phyloP scores from a whole-genome alignment of 2,888 invertebrate genomes.

The Diarsia mendica region DNA sequence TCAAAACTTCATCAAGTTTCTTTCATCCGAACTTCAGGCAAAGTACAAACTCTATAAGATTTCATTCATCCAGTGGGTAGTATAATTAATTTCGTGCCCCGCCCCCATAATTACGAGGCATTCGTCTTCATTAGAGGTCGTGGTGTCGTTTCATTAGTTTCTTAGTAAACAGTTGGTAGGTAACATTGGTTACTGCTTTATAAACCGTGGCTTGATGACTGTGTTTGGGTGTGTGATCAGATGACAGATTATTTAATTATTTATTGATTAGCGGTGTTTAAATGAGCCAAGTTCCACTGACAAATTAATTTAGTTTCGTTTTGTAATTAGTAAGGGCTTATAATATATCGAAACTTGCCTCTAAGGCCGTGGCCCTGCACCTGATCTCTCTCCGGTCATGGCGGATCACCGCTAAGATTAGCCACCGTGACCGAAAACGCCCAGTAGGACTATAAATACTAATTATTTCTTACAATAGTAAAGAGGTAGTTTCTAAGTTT shows the following conservation, averaged over 20 bases:
- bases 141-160: conserved; percentile 59
- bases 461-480: too few relatives aligned
- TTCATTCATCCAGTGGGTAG: conserved; percentile 37
- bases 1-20: not conserved
- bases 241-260: not conserved
- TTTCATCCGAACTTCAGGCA: not conserved
- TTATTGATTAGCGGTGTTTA: not conserved
- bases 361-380: too few relatives aligned
- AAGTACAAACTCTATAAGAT: conserved; percentile 36
- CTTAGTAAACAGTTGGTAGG: conserved; percentile 22
- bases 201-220: conserved; percentile 23
- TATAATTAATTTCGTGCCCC: conserved; percentile 59
- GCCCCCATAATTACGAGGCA: conserved; percentile 60
- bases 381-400: too few relatives aligned
- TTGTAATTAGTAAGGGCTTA: too few relatives aligned
- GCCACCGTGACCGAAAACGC: too few relatives aligned
- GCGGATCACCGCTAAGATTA: too few relatives aligned
- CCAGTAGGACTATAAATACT: too few relatives aligned
- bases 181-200: not conserved
- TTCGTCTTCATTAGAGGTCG: conserved; percentile 64
- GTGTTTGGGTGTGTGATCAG: not conserved
- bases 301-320: too few relatives aligned
- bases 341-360: too few relatives aligned
- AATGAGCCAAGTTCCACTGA: too few relatives aligned
- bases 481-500: too few relatives aligned